Conservation (phyloP, 2,113 vertebrate species). For the Mionectes macconnelli region DNA sequence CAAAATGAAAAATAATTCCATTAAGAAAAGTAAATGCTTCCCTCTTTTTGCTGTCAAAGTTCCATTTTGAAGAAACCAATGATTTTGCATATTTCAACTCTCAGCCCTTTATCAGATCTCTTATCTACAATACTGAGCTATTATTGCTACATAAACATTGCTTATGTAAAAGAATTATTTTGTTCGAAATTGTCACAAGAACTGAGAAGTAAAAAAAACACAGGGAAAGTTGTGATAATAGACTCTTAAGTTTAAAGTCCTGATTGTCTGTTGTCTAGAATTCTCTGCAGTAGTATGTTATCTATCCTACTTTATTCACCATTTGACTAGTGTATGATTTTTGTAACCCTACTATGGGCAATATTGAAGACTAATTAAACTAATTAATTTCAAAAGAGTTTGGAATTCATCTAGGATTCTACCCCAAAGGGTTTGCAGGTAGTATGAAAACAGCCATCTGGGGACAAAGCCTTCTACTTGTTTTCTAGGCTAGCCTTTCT, state of each 20-base stretch:
- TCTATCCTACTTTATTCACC: neutral
- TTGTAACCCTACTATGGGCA: neutral
- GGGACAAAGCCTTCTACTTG: neutral
- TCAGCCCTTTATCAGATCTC: neutral
- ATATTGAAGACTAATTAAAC: neutral
- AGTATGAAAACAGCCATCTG: neutral
- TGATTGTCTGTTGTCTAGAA: neutral
- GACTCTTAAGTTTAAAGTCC: neutral
- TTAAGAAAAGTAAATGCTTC: neutral
- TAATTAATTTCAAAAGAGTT: neutral
- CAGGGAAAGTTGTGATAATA: neutral
- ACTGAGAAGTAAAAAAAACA: neutral
- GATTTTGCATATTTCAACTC: neutral
- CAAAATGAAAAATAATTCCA: neutral
- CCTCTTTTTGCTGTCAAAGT: neutral
- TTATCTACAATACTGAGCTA: neutral
- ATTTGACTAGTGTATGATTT: neutral
- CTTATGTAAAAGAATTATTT: neutral
- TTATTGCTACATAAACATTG: neutral
- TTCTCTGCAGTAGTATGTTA: neutral
- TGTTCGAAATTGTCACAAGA: neutral
- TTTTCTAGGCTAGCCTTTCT: neutral
- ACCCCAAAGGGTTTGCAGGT: neutral
- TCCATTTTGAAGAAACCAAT: neutral
- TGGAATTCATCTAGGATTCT: neutral